Base-by-base conservation (phyloP, 2,113 vertebrate genomes). In the Thryonomys swinderianus region DNA sequence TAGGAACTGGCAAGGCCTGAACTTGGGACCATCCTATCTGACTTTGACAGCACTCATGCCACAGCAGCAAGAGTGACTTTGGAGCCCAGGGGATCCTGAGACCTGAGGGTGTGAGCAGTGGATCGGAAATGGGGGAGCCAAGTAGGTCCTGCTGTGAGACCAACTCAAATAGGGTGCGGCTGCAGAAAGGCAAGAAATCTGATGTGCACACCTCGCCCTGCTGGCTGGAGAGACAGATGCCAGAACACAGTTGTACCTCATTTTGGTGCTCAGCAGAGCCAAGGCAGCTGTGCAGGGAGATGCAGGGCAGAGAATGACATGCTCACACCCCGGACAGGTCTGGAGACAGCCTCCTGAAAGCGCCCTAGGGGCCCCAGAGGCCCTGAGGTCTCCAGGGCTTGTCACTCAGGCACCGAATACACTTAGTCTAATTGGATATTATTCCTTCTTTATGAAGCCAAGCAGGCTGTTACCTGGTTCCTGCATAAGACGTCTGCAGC, bases 361-460 rank as follows among this genome's bases (percentile, higher is more conserved):
- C 0, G 96, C 97, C 97, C 95, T 91, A 91, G 86, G 96, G 97
- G 89, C 94, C 97, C 97, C 95, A 96, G 94, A 95, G 95, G 96
- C 95, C 95, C 94, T 96, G 59, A 93, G 95, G 92, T 96, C 97
- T 94, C 93, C 61, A 45, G 93, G 87, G 96, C 96, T 94, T 98
- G 93, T 96, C 96, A 97, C 95, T 97, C 97, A 92, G 95, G 89
- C 93, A 94, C 93, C n/a, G 91, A 96, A 96, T 96, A 97, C 76
- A 84, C 96, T 97, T 95, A 94, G 86, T 95, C 96, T 97, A 97
- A 97, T 97, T 97, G 96, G 97, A 94, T 95, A 97, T 97, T 95
- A 95, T 95, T 94, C 96, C 86, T 80, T 81, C 95, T 94, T 96
- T 95, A 95, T 96, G 95, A 97, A 95, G 94, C 95, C 96, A 85